phyloP scores from a whole-genome alignment of 2,113 vertebrate species.

The Litocranius walleri region DNA sequence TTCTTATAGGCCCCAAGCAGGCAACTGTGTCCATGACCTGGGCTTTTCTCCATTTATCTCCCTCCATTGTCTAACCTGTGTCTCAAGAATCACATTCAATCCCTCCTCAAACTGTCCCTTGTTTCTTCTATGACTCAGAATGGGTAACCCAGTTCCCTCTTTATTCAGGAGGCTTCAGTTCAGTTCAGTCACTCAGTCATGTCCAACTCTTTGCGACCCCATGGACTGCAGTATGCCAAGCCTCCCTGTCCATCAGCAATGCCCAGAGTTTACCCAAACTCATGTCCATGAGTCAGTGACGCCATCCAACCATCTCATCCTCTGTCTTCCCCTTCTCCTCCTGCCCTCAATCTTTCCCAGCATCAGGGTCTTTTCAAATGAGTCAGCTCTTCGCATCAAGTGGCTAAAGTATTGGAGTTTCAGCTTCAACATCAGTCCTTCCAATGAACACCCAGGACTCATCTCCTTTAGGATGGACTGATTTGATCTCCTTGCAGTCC shows the following conservation, averaged over 20 bases:
- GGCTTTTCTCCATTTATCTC: neutral
- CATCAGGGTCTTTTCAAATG: too few species aligned
- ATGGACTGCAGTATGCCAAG: neutral
- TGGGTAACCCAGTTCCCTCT: neutral
- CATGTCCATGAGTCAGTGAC: neutral
- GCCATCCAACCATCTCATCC: too few species aligned
- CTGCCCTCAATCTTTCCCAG: too few species aligned
- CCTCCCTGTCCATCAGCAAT: neutral
- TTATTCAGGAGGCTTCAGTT: neutral
- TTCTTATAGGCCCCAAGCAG: neutral
- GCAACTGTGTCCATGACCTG: neutral
- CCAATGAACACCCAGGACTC: too few species aligned
- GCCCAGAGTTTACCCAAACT: neutral
- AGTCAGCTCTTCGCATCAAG: too few species aligned
- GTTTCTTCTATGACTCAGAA: neutral
- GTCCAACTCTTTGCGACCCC: fast-evolving
- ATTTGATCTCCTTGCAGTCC: too few species aligned
- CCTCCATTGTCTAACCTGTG: neutral
- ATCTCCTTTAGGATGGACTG: too few species aligned
- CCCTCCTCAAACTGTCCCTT: neutral
- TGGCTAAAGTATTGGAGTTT: too few species aligned
- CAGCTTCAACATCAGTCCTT: neutral
- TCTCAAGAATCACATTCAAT: neutral
- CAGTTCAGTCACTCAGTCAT: fast-evolving
- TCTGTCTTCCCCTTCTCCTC: too few species aligned